Evolutionary conservation across 1,140 invertebrate genomes (phyloP).

Genomic region (Achatina immaculata): DNA sequence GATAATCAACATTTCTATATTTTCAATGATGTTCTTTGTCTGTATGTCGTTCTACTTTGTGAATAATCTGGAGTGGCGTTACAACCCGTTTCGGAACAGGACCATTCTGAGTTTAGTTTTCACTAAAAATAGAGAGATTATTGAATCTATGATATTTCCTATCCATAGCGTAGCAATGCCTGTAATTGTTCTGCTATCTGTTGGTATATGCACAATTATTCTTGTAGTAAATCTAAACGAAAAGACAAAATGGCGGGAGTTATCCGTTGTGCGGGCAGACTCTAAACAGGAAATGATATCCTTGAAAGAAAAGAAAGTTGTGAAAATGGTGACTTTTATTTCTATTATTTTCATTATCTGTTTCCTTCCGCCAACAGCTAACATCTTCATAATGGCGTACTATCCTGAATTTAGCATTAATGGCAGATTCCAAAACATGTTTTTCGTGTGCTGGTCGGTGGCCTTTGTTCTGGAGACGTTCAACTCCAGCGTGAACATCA

Average conservation of each 20-base stretch:
- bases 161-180: not conserved
- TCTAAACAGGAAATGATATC: not conserved
- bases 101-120: not conserved
- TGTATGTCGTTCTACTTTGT: not conserved
- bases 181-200: not conserved
- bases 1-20: not conserved
- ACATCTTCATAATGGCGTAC: not conserved
- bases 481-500: too few relatives aligned
- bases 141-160: not conserved
- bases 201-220: not conserved
- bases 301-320: not conserved
- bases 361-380: not conserved
- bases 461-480: too few relatives aligned
- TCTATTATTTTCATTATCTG: not conserved
- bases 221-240: not conserved
- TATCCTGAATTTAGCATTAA: not conserved
- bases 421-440: not conserved
- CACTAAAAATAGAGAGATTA: not conserved
- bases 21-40: not conserved
- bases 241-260: constrained; percentile 10
- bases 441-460: not conserved
- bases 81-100: not conserved
- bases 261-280: not conserved
- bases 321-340: not conserved
- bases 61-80: not conserved